Evolutionary conservation across 1,140 invertebrate genomes (phyloP), one percentile per base, ranked within the genome.

Genomic region (Batillaria attramentaria): DNA sequence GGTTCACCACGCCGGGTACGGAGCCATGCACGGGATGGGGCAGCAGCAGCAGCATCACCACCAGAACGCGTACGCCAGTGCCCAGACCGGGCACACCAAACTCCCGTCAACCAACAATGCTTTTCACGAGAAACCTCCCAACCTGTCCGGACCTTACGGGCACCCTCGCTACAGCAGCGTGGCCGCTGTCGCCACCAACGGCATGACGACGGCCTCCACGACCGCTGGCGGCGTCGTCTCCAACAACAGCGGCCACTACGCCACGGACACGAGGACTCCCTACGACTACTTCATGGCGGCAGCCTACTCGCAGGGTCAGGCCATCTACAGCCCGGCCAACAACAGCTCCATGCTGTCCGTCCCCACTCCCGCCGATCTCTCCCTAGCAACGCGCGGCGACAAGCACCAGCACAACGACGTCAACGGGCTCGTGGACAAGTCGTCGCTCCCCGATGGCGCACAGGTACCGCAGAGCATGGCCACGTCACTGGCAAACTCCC

Each of bases 221-320:
- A 39, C 54, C 13, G 31, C 39, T 13, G 39, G 33, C 28, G 57
- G 39, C 1, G 43, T 13, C 68, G 24, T 35, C 2, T 1, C n/a
- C 5, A 18, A 18, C 70, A 46, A n/a, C 20, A 70, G 37, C 39
- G 8, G 41, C 31, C 39, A 50, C n/a, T 75, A 37, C 60, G 37
- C 41, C 37, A 35, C 28, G 16, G 43, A 78, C 66, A 41, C 62
- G 1, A 33, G 73, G 31, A 41, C 54, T 18, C 57, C 73, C 37
- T 75, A 75, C 43, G 73, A 75, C 57, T 75, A 42, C 73, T 62
- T 57, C 73, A 75, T 75, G 73, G 33, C 73, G 8, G 73, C 73
- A 28, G 73, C 73, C 73, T 75, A 31, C 37, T 54, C 76, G 24
- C 43, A 69, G 65, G 66, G 76, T 18, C 76, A 78, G 66, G 43